phyloP scores from a whole-genome alignment of 2,797 vertebrate genomes.

The Euphonia xanthogaster region DNA sequence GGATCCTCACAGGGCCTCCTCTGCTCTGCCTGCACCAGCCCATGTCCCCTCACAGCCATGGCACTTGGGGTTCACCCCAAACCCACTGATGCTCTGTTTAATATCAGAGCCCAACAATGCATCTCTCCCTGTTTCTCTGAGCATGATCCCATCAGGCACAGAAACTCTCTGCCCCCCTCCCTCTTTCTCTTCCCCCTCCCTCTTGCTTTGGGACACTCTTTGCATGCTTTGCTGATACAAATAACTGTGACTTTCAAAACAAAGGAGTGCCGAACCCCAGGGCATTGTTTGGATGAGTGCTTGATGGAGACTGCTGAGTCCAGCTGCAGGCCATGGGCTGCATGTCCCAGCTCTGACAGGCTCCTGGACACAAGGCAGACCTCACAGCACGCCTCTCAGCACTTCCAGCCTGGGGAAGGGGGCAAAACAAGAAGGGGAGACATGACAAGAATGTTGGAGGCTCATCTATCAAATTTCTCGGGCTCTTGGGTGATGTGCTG shows the following conservation, averaged over 20 bases:
- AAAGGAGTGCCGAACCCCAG: slow-evolving; percentile 63
- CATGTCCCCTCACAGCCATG: neutral
- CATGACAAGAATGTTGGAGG: slow-evolving; percentile 56
- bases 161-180: neutral
- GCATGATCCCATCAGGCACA: neutral
- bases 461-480: slow-evolving; percentile 70
- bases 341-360: slow-evolving; percentile 75
- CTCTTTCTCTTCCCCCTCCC: neutral
- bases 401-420: neutral
- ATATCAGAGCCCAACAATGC: neutral
- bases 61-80: neutral
- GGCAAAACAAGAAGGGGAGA: slow-evolving; percentile 35
- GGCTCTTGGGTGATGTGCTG: slow-evolving; percentile 11
- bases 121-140: neutral
- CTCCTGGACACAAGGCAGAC: slow-evolving; percentile 79
- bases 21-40: neutral
- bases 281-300: slow-evolving; percentile 73
- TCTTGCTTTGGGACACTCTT: neutral
- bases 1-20: neutral
- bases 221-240: slow-evolving; percentile 39
- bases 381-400: slow-evolving; percentile 75
- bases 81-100: neutral
- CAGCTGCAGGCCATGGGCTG: slow-evolving; percentile 76
- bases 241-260: slow-evolving; percentile 72
- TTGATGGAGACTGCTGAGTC: slow-evolving; percentile 71